Base-by-base conservation (phyloP, 2,888 invertebrate genomes). In the Abrostola triplasia region DNA sequence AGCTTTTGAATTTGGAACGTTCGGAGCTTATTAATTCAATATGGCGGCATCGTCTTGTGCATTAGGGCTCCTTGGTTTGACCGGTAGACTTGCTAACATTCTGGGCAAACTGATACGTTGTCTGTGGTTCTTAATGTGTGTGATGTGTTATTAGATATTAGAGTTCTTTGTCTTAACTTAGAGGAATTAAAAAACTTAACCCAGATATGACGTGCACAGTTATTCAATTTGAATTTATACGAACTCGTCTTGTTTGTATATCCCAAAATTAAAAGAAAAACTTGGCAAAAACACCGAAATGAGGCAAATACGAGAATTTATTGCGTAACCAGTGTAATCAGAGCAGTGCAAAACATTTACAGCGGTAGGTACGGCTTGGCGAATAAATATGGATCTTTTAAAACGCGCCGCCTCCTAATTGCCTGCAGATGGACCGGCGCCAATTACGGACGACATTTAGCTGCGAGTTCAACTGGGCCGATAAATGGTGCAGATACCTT, bases 381-480 rank as follows among this genome's bases (percentile, higher is more conserved):
- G 85, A 88, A 88, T 90, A 92, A 93, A 92, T 92, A 92, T 92
- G 91, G 90, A 93, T 92, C 91, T 91, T 90, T 92, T 90, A 90
- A 92, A 89, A 88, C 90, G 85, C 79, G 82, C 82, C 85, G 88
- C 81, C 87, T 86, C 90, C 91, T 94, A 93, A 94, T 94, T 93
- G 92, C 93, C 85, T 87, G 88, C 84, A 93, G 92, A 94, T 93
- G 94, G 94, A 93, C 88, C 87, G 79, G 86, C 79, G 94, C 93
- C 94, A 93, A 92, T 93, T 93, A 91, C 88, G 75, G 80, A 64
- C 81, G 84, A 88, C 88, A 91, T 91, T 92, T 88, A 90, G 86
- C 85, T 84, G 73, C 62, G 73, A 79, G 79, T 86, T 80, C 78
- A 79, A 86, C 86, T 84, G 84, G 80, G 68, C 80, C 88, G 90